Evolutionary conservation across 2,888 invertebrate species (phyloP).

Genomic region (Drosophila hamatofila): DNA sequence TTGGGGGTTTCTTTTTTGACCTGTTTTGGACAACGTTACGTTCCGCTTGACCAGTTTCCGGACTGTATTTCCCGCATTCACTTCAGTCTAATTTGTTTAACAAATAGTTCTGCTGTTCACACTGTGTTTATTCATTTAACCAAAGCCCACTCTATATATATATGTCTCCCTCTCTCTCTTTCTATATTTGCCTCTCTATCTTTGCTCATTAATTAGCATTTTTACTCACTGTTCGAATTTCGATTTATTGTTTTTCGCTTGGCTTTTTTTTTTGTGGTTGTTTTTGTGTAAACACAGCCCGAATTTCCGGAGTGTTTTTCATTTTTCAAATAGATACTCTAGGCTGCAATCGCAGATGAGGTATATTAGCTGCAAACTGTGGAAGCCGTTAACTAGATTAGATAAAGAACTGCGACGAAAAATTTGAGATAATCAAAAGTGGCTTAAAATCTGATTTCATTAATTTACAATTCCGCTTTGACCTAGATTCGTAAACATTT

Average conservation of each 20-base stretch:
- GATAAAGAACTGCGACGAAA: background rate
- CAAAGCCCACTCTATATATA: background rate
- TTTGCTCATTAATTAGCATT: constrained; percentile 64
- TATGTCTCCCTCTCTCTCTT: background rate
- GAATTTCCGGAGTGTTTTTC: constrained; percentile 44
- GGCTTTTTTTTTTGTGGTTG: background rate
- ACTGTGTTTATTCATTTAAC: constrained; percentile 20
- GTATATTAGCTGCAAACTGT: background rate
- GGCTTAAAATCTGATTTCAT: background rate
- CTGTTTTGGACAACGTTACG: background rate
- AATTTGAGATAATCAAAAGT: background rate
- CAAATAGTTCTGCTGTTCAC: constrained; percentile 60
- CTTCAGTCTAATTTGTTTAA: constrained; percentile 61
- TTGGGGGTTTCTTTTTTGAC: background rate
- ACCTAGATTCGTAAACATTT: background rate
- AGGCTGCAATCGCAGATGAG: background rate
- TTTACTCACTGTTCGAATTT: constrained; percentile 42
- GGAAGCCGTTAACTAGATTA: background rate
- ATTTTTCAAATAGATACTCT: constrained; percentile 34
- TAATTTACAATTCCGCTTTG: background rate
- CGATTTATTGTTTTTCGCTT: constrained; percentile 46
- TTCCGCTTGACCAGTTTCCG: constrained; percentile 28
- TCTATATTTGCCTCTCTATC: background rate
- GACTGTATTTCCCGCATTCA: background rate
- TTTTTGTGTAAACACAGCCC: constrained; percentile 40